phyloP scores from a whole-genome alignment of 37 sponge, comb jelly and placozoan genomes.

The Tethya wilhelma region DNA sequence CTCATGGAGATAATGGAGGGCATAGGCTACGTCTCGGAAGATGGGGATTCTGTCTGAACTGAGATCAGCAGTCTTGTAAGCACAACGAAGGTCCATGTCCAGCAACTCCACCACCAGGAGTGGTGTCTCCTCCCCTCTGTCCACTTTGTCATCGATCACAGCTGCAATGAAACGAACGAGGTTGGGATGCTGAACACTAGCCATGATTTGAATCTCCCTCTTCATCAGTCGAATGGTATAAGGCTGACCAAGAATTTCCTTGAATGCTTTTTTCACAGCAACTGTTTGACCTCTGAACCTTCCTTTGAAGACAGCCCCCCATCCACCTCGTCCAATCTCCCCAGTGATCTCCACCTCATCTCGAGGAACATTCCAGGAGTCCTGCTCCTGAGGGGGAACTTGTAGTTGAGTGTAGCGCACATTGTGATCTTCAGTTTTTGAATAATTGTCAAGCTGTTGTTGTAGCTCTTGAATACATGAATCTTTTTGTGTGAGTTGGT shows the following conservation, averaged over 20 bases:
- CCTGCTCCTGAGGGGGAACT: too few relatives aligned
- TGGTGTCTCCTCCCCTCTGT: neutral
- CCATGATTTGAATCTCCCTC: conserved; percentile 57
- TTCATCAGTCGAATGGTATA: conserved; percentile 13
- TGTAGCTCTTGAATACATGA: too few relatives aligned
- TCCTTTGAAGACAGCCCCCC: conserved; percentile 61
- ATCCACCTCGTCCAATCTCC: too few relatives aligned
- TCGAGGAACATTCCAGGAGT: too few relatives aligned
- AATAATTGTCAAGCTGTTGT: too few relatives aligned
- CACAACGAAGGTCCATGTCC: conserved; percentile 61
- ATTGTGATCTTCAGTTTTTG: too few relatives aligned
- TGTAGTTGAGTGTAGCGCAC: too few relatives aligned
- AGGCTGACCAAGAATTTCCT: conserved; percentile 18
- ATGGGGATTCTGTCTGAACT: neutral
- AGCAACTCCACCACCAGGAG: conserved; percentile 71
- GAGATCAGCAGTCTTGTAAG: conserved; percentile 13
- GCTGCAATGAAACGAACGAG: conserved; percentile 66
- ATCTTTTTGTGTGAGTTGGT: too few relatives aligned
- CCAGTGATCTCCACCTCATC: too few relatives aligned
- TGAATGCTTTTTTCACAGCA: conserved; percentile 68
- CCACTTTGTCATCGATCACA: conserved; percentile 35
- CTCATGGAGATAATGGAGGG: conserved; percentile 72
- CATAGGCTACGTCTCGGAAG: conserved; percentile 55
- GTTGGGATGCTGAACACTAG: conserved; percentile 63
- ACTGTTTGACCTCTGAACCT: conserved; percentile 52